Conservation (phyloP, 2,113 vertebrate genomes). For the Gallinago paraguaiae region DNA sequence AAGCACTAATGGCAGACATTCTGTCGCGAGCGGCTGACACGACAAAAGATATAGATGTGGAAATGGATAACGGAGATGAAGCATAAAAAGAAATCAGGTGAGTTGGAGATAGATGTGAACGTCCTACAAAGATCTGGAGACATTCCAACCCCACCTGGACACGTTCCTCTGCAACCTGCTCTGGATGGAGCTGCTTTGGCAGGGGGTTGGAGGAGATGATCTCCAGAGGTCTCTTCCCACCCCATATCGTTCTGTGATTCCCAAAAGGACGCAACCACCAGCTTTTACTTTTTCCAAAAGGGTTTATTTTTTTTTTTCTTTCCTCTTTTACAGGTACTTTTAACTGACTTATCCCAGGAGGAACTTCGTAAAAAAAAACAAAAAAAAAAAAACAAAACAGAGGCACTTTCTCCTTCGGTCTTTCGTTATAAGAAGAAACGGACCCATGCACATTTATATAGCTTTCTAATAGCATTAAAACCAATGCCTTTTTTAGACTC, state of each 20-base stretch:
- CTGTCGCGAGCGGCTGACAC: slow-evolving; percentile 84
- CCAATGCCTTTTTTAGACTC: slow-evolving; percentile 81
- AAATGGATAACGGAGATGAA: slow-evolving; percentile 75
- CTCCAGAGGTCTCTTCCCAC: too few species aligned
- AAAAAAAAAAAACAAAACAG: not conserved
- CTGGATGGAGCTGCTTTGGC: too few species aligned
- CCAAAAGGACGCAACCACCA: not conserved
- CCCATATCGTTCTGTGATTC: too few species aligned
- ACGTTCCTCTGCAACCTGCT: too few species aligned
- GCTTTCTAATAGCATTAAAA: slow-evolving; percentile 81
- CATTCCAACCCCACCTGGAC: too few species aligned
- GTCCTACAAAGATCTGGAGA: not conserved
- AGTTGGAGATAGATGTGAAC: not conserved
- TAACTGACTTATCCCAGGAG: slow-evolving; percentile 64
- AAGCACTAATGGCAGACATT: slow-evolving; percentile 88
- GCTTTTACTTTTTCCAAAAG: not conserved
- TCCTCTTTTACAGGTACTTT: slow-evolving; percentile 65
- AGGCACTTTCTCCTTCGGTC: slow-evolving; percentile 71
- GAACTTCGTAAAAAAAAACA: slow-evolving; percentile 64
- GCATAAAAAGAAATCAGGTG: slow-evolving; percentile 75
- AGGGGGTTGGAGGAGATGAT: too few species aligned
- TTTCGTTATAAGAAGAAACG: slow-evolving; percentile 62
- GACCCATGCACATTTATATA: slow-evolving; percentile 76
- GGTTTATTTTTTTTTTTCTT: not conserved
- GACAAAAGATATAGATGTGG: slow-evolving; percentile 68